These are phyloP conservation scores for Arvicanthis niloticus DNA, from an alignment of 2,113 vertebrate species.

Conservation along the genomic window DNA sequence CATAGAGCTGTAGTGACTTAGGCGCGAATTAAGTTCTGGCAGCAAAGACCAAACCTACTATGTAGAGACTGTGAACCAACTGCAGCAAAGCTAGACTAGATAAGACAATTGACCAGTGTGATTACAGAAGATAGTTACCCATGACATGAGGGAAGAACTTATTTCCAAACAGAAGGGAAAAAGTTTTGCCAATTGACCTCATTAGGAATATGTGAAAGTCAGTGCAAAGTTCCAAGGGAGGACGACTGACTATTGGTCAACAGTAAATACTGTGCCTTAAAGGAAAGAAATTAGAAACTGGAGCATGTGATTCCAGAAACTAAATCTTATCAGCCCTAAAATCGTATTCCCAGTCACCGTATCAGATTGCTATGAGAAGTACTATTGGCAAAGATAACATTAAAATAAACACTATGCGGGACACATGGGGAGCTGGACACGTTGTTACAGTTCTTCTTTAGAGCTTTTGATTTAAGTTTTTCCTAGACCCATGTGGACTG, in stretches of 20 bases:
- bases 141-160: not conserved
- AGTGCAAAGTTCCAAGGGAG: not conserved
- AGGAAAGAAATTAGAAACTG: not conserved
- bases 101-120: not conserved
- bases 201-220: not conserved
- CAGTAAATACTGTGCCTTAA: not conserved
- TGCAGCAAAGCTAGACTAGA: not conserved
- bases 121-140: not conserved
- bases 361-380: not conserved
- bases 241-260: not conserved
- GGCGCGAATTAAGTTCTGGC: not conserved
- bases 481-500: not conserved
- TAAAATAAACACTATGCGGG: not conserved
- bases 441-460: not conserved
- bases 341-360: not conserved
- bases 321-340: not conserved
- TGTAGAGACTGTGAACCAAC: not conserved
- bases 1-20: not conserved
- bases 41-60: not conserved
- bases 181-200: not conserved
- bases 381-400: not conserved
- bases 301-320: constrained; percentile 3
- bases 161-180: not conserved
- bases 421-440: not conserved
- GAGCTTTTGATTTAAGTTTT: not conserved